Evolutionary conservation across 2,888 invertebrate species (phyloP).

Genomic region (Coecobrya sp.): DNA sequence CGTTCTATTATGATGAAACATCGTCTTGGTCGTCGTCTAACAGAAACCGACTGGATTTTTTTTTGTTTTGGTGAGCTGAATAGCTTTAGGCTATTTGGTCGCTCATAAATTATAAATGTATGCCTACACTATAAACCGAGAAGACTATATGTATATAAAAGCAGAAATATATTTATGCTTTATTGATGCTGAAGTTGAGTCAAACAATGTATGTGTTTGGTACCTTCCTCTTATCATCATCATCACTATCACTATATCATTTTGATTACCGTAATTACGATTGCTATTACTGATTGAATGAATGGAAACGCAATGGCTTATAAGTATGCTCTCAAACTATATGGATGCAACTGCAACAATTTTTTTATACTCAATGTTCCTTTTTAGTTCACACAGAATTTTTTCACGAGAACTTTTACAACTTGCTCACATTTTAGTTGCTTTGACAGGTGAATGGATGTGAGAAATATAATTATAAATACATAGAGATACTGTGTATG

Average conservation of each 20-base stretch:
- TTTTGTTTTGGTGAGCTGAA: constrained; percentile 51
- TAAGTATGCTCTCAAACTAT: neutral
- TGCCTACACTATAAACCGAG: neutral
- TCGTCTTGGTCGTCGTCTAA: neutral
- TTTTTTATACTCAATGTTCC: neutral
- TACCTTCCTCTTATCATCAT: constrained; percentile 36
- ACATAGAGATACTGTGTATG: neutral
- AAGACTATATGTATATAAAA: neutral
- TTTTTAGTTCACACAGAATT: constrained; percentile 44
- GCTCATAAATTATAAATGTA: constrained; percentile 45
- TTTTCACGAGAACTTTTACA: constrained; percentile 27
- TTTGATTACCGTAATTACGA: constrained; percentile 70
- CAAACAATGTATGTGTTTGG: neutral
- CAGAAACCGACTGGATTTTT: constrained; percentile 44
- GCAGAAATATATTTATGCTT: neutral
- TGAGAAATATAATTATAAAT: constrained; percentile 9
- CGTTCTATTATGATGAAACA: neutral
- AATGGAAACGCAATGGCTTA: constrained; percentile 16
- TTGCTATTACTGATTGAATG: constrained; percentile 55
- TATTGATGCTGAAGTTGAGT: neutral
- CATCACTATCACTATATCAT: constrained; percentile 54
- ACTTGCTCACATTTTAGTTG: constrained; percentile 18
- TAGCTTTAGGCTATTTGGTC: constrained; percentile 52
- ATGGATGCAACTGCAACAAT: neutral
- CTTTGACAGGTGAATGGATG: constrained; percentile 47